Evolutionary conservation across 2,797 vertebrate genomes (phyloP).

Genomic region (Spinibarbus caldwelli): DNA sequence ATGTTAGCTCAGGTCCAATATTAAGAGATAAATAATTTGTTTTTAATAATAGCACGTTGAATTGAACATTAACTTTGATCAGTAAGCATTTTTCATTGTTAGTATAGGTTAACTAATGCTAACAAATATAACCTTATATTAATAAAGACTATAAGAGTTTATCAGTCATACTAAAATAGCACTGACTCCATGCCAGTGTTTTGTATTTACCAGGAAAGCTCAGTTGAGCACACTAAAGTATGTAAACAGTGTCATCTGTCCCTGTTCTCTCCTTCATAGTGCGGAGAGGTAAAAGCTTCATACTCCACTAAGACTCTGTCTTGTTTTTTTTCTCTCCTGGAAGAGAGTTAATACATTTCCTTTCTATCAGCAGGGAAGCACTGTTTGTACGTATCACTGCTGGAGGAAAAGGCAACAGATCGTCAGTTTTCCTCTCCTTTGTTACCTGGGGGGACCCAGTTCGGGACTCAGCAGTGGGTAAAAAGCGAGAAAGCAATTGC

Average conservation of each 20-base stretch:
- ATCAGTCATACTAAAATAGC: neutral
- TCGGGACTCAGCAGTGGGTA: constrained; percentile 52
- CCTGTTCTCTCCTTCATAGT: constrained; percentile 9
- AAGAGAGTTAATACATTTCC: constrained; percentile 56
- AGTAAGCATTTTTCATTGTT: neutral
- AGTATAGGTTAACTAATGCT: neutral
- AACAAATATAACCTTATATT: neutral
- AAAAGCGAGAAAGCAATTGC: constrained; percentile 60
- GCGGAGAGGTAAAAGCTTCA: constrained; percentile 39
- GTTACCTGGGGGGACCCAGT: constrained; percentile 48
- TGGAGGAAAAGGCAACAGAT: constrained; percentile 44
- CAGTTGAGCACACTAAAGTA: constrained; percentile 19
- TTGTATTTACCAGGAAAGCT: constrained; percentile 2
- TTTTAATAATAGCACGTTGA: neutral
- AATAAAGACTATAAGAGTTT: neutral
- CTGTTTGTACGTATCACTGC: constrained; percentile 57
- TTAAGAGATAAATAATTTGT: neutral
- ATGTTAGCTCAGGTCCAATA: neutral
- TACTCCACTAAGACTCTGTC: constrained; percentile 13
- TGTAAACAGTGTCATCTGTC: constrained; percentile 35
- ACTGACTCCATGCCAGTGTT: neutral
- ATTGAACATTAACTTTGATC: neutral
- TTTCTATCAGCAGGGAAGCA: constrained; percentile 59
- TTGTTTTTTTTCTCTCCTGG: constrained; percentile 49
- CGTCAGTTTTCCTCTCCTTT: constrained; percentile 51